phyloP scores from a whole-genome alignment of 2,113 vertebrate species.

The Pholis gunnellus region DNA sequence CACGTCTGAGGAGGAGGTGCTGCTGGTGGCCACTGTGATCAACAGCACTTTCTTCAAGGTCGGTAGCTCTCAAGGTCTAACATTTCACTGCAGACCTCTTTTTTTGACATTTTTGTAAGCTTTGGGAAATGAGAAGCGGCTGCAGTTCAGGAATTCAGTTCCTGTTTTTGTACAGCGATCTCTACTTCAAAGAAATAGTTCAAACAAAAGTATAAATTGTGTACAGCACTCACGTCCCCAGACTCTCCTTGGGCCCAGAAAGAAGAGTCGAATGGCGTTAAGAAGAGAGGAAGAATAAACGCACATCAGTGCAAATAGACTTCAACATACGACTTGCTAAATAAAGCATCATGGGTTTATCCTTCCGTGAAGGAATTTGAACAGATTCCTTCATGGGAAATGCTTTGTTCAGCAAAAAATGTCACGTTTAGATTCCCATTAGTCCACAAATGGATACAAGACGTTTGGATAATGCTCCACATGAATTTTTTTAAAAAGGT shows the following conservation, averaged over 20 bases:
- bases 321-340: no score
- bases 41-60: slow-evolving; percentile 72
- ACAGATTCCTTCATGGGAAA: not conserved
- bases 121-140: not conserved
- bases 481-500: not conserved
- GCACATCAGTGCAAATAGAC: not conserved
- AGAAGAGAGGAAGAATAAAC: not conserved
- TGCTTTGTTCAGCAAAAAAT: not conserved
- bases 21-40: slow-evolving; percentile 62
- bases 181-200: not conserved
- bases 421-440: not conserved
- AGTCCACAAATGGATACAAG: not conserved
- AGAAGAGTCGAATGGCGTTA: not conserved
- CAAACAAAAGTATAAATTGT: not conserved
- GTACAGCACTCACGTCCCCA: not conserved
- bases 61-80: not conserved
- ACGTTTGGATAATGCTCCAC: not conserved
- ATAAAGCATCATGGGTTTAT: no score
- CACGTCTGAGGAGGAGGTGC: accelerated
- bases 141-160: not conserved
- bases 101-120: not conserved
- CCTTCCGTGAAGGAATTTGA: no score
- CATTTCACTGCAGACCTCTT: not conserved
- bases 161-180: not conserved
- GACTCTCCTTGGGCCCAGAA: not conserved